A percentile compares a stretch with the other conserved stretches of the same genome.
These are phyloP conservation scores for Bubo scandiacus DNA, from an alignment of 2,113 vertebrate genomes.

Conservation along the genomic window DNA sequence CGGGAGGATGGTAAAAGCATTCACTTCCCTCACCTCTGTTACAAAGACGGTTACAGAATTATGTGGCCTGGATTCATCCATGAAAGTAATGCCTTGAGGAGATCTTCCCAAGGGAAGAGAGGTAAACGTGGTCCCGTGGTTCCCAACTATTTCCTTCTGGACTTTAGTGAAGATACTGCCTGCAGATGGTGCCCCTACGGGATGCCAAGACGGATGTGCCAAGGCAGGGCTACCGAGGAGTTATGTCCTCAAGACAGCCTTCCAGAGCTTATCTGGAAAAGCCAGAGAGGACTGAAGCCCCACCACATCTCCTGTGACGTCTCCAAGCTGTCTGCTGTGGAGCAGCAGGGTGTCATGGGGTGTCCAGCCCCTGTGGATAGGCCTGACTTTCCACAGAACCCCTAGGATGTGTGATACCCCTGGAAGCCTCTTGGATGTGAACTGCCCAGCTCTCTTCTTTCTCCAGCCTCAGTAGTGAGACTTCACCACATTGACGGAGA, in stretches of 20 bases:
- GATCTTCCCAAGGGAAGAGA: neutral
- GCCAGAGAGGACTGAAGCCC: neutral
- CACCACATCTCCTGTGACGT: neutral
- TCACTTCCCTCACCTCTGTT: neutral
- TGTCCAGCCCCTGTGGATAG: neutral
- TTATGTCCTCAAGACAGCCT: neutral
- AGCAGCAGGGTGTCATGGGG: neutral
- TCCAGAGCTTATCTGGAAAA: neutral
- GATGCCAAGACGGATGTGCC: neutral
- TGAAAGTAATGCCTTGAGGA: neutral
- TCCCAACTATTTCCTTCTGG: neutral
- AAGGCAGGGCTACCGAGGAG: fast-evolving
- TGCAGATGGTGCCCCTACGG: neutral
- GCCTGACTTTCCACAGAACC: neutral
- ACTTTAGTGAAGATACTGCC: neutral
- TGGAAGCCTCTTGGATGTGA: neutral
- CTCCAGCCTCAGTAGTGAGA: neutral
- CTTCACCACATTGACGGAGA: neutral
- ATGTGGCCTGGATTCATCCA: neutral
- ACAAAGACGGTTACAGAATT: neutral
- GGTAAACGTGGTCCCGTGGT: neutral
- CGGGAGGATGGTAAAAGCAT: neutral
- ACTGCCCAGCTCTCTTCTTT: neutral
- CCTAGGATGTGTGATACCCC: neutral
- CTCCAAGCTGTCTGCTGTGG: neutral